Conservation (phyloP, 1,140 invertebrate genomes). For the Charaxes varanes region DNA sequence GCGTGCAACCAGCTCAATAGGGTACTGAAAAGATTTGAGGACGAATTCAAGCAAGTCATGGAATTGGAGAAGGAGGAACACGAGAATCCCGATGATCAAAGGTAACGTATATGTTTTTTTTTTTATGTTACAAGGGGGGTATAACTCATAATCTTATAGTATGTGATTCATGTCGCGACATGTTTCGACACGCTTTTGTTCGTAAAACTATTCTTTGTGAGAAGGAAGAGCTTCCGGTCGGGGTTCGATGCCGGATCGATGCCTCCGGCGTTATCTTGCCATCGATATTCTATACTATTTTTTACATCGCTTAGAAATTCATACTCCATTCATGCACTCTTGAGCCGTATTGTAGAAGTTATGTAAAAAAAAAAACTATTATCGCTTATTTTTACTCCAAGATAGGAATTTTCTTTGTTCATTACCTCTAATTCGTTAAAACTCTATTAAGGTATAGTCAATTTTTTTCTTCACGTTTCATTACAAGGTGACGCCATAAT, state of each 20-base stretch:
- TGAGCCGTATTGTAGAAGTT: too few relatives aligned
- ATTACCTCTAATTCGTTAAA: too few relatives aligned
- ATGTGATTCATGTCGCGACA: too few relatives aligned
- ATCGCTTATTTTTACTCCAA: too few relatives aligned
- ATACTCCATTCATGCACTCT: slow-evolving; percentile 10
- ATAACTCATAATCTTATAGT: too few relatives aligned
- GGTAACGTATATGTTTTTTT: slow-evolving; percentile 7
- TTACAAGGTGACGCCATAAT: too few relatives aligned
- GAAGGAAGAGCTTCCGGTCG: slow-evolving; percentile 62
- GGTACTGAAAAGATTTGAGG: slow-evolving; percentile 32
- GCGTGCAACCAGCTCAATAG: slow-evolving; percentile 50
- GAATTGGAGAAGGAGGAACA: slow-evolving; percentile 18
- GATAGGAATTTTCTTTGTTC: too few relatives aligned
- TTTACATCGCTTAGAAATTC: slow-evolving; percentile 30
- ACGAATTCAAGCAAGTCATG: slow-evolving; percentile 30
- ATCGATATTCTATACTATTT: slow-evolving; percentile 58
- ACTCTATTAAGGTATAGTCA: too few relatives aligned
- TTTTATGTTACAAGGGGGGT: neutral
- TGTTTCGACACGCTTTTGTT: slow-evolving; percentile 48
- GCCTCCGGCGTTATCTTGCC: slow-evolving; percentile 57
- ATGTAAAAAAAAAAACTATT: too few relatives aligned
- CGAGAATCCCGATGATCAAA: slow-evolving; percentile 15
- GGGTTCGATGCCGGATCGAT: slow-evolving; percentile 33
- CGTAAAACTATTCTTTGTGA: slow-evolving; percentile 47
- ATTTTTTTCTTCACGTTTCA: too few relatives aligned